These are phyloP conservation scores for Ormia ochracea DNA, from an alignment of 2,888 invertebrate genomes.

Conservation along the genomic window DNA sequence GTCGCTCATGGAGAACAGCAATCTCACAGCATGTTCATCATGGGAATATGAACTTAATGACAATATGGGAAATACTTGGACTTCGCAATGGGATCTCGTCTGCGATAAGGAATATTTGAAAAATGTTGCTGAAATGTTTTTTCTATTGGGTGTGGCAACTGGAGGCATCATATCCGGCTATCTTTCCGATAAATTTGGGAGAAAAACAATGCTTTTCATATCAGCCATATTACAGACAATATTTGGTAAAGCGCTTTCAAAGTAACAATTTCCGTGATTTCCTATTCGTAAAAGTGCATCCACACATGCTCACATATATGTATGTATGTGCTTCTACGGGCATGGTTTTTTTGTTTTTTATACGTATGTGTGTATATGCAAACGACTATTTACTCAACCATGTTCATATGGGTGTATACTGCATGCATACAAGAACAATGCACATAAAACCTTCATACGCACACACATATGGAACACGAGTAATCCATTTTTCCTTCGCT, in stretches of 20 bases:
- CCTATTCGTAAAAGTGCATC: not conserved
- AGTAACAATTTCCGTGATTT: not conserved
- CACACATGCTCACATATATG: too few relatives aligned
- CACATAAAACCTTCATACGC: not conserved
- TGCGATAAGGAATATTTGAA: constrained; percentile 84
- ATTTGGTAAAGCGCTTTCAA: constrained; percentile 78
- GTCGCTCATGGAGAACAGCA: constrained; percentile 47
- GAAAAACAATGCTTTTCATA: constrained; percentile 85
- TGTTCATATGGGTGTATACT: too few relatives aligned
- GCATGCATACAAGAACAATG: not conserved
- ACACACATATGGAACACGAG: too few relatives aligned
- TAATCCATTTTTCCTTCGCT: too few relatives aligned
- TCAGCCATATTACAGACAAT: constrained; percentile 83
- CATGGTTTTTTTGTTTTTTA: too few relatives aligned
- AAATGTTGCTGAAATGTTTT: constrained; percentile 86
- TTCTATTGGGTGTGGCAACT: constrained; percentile 85
- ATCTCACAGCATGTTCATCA: constrained; percentile 78
- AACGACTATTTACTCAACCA: too few relatives aligned
- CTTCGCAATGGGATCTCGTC: constrained; percentile 86
- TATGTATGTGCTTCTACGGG: not conserved
- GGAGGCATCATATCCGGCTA: constrained; percentile 88
- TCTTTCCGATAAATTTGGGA: constrained; percentile 87
- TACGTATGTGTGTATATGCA: too few relatives aligned
- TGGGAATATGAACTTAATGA: constrained; percentile 81
- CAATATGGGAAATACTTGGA: constrained; percentile 81